Percentiles rank a stretch among this genome's conserved stretches.
These are phyloP conservation scores for Pseudopipra pipra DNA, from an alignment of 2,113 vertebrate species.

Conservation along the genomic window DNA sequence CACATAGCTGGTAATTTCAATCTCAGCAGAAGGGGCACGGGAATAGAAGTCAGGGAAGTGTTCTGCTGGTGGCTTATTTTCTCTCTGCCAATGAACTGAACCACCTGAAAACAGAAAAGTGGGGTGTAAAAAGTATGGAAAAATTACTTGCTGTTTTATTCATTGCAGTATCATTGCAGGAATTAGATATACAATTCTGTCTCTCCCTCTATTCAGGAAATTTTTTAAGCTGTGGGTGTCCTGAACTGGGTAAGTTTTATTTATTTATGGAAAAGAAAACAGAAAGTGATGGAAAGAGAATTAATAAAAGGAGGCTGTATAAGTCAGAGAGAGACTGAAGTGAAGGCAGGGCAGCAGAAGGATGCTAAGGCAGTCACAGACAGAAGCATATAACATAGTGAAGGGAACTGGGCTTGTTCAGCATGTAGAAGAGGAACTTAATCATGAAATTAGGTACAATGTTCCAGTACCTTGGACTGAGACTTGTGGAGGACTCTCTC, in stretches of 20 bases:
- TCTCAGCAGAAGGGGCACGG: slow-evolving; percentile 53
- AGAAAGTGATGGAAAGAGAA: neutral
- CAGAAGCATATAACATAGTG: neutral
- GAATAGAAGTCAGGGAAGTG: neutral
- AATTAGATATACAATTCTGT: neutral
- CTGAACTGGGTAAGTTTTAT: neutral
- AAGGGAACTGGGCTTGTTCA: neutral
- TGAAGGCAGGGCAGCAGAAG: neutral
- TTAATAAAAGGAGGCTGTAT: neutral
- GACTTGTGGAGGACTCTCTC: neutral
- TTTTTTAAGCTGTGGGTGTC: neutral
- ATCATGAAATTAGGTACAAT: neutral
- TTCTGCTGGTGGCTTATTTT: slow-evolving; percentile 23
- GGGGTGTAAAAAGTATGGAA: neutral
- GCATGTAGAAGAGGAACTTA: neutral
- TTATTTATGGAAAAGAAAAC: neutral
- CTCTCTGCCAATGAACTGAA: slow-evolving; percentile 61
- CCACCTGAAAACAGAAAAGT: slow-evolving; percentile 51
- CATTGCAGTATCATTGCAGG: neutral
- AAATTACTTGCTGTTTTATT: neutral
- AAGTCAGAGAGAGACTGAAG: neutral
- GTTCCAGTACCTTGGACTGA: neutral
- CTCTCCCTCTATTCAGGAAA: neutral
- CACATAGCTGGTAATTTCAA: slow-evolving; percentile 81
- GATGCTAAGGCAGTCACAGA: neutral